Percentiles rank a stretch among this genome's conserved stretches.
These are phyloP conservation scores for Heliconius congener DNA, from an alignment of 1,140 invertebrate genomes.

Conservation along the genomic window DNA sequence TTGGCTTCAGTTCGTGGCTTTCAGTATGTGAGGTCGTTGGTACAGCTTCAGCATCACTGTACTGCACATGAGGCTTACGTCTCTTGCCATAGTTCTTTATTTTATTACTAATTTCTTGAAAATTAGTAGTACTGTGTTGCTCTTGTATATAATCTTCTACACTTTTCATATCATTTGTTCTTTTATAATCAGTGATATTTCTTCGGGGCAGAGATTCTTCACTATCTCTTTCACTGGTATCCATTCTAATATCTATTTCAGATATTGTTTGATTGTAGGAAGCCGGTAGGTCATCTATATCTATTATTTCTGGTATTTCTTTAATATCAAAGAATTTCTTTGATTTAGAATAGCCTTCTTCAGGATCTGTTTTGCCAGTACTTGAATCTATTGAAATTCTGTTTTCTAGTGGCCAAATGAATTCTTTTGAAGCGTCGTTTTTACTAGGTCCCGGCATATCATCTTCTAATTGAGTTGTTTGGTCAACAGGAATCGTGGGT, in stretches of 20 bases:
- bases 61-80: constrained; percentile 22
- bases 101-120: not conserved
- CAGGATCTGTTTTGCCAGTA: not conserved
- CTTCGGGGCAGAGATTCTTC: not conserved
- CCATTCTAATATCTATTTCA: not conserved
- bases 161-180: constrained; percentile 30
- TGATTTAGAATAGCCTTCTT: not conserved
- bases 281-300: not conserved
- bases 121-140: constrained; percentile 13
- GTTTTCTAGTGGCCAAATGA: not conserved
- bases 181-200: not conserved
- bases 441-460: constrained; percentile 1
- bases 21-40: not conserved
- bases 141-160: constrained; percentile 47
- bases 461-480: not conserved
- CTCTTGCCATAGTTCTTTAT: constrained; percentile 13
- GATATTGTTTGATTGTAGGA: not conserved
- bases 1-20: constrained; percentile 33
- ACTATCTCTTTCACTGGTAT: not conserved
- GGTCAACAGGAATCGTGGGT: not conserved
- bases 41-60: constrained; percentile 17
- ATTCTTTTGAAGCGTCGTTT: constrained; percentile 21
- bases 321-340: not conserved
- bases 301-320: not conserved
- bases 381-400: not conserved